Evolutionary conservation across 2,888 invertebrate species (phyloP), one percentile per base, ranked within the genome.

Genomic region (Galerucella nymphaeae): DNA sequence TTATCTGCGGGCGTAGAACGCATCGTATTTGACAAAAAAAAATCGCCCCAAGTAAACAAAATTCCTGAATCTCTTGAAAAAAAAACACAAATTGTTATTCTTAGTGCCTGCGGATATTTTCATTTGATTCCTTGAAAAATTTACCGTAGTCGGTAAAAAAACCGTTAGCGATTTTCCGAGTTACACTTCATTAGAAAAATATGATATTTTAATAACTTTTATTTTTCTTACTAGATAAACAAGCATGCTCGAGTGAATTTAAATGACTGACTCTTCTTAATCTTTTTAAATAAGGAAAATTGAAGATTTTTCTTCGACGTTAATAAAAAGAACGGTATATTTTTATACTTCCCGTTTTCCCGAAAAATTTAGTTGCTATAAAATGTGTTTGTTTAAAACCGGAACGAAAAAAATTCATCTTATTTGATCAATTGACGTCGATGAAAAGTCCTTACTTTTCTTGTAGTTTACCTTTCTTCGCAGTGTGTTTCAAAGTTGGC

Each of bases 101-200:
- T 82, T 82, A 82, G 82, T 83, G 82, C 82, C 82, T 82, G 81
- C 78, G 78, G 75, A 66, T 79, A 41, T 57, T 63, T 53, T 69
- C 23, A 41, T 18, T 62, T 50, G 61, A 74, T 64, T 67, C 38
- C 10, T 41, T n/a, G 63, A 64, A 38, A 55, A 41, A 66, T 67
- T 59, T 57, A 67, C 61, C 58, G 59, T 67, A 61, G 67, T 57
- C 18, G 57, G 63, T 16, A 57, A 63, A 58, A 53, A 58, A 53
- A 53, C 48, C 20, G 41, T 69, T 61, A 69, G 69, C 69, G 62
- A 62, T 61, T 53, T 67, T 48, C 30, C 16, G 53, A 20, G 23
- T 67, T 57, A 23, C 30, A 38, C 55, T 67, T 53, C 20, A 41
- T 66, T 75, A 68, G 67, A 55, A 59, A 48, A 57, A 74, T 72